Conservation (phyloP, 1,140 invertebrate genomes). For the Caerostris extrusa region DNA sequence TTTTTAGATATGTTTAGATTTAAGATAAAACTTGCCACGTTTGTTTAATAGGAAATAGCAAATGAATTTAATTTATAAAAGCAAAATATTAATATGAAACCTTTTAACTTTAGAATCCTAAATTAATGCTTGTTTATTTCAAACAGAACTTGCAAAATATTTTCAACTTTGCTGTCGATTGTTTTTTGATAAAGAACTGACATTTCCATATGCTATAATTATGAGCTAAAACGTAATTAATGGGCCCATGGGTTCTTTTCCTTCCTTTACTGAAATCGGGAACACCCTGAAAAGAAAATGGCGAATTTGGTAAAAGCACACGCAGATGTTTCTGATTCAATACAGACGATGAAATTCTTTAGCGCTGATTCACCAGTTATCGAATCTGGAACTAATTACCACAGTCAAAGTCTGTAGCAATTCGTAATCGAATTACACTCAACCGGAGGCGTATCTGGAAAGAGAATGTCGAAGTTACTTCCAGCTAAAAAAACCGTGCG, state of each 20-base stretch:
- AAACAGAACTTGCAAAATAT: too few species aligned
- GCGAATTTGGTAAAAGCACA: neutral
- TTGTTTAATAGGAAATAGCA: too few species aligned
- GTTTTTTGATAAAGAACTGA: neutral
- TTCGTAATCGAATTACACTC: conserved; percentile 29
- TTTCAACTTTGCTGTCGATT: too few species aligned
- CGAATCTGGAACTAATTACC: conserved; percentile 31
- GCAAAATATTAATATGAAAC: too few species aligned
- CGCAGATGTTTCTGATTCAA: conserved; percentile 6
- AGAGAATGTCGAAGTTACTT: neutral
- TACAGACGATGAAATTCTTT: neutral
- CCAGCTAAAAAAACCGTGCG: neutral
- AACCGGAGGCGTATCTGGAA: neutral
- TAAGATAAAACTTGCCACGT: too few species aligned
- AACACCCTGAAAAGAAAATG: neutral
- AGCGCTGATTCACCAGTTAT: conserved; percentile 22
- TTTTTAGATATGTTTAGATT: too few species aligned
- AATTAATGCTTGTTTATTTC: too few species aligned
- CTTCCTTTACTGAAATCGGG: neutral
- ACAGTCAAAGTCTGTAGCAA: conserved; percentile 13
- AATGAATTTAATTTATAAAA: too few species aligned
- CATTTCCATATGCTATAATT: neutral
- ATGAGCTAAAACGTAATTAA: neutral
- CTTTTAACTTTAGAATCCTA: too few species aligned
- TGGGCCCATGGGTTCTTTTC: neutral